Evolutionary conservation across 2,888 invertebrate species (phyloP), one percentile per base, ranked within the genome.

Genomic region (Halictus quadricinctus): DNA sequence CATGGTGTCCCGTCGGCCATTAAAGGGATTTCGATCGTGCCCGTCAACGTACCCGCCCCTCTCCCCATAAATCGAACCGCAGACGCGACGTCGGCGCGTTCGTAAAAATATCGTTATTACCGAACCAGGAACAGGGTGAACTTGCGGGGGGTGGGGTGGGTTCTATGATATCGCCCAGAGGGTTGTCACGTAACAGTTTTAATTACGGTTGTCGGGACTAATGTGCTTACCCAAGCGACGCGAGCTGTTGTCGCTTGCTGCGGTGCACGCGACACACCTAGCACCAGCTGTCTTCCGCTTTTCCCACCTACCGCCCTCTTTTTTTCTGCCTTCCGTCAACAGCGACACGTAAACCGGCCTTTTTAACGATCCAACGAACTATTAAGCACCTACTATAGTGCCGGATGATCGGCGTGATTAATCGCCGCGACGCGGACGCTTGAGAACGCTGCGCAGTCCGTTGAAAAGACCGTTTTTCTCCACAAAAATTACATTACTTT

Each of bases 101-200:
- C n/a, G 50, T 60, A 75, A 78, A 84, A 81, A 76, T 82, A 85
- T 72, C 73, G 69, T 84, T 73, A 85, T 87, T 80, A 81, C 69
- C 72, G 76, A 76, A 77, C 84, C 83, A 48, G 58, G 25, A 25
- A 86, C 73, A 77, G 41, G 21, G 54, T 54, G 54, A 54, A 10
- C 21, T 21, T 54, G 21, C 10, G 3, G 8, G 21, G 54, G 54
- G 46, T 2, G 41, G 82, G 58, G 15, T 21, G 25, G 83, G 64
- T n/a, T 46, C 60, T 58, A 74, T 48, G 79, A 81, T 84, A 83
- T 15, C 79, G 72, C 36, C 66, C 21, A 21, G 29, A 29, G 43
- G 72, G 88, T 81, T 82, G 88, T 90, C 90, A 87, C 88, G 91
- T 90, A 88, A 89, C 88, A 86, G 84, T 90, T 91, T 91, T 91